Percentiles rank a stretch among this genome's conserved stretches.
phyloP scores from a whole-genome alignment of 2,113 vertebrate genomes.

The Cromileptes altivelis region DNA sequence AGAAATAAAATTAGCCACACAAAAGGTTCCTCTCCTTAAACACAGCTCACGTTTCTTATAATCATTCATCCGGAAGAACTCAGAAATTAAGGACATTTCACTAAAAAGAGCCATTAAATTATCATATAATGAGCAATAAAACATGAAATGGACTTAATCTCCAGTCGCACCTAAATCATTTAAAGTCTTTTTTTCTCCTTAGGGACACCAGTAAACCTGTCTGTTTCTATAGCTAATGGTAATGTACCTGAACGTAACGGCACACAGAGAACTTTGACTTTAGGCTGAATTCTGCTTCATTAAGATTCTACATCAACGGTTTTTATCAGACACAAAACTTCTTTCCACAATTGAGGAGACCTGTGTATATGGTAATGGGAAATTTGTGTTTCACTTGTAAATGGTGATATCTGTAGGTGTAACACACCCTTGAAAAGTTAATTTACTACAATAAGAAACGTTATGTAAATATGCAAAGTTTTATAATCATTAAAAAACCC shows the following conservation, averaged over 20 bases:
- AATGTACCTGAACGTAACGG: not conserved
- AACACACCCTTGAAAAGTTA: not conserved
- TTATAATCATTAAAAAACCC: not conserved
- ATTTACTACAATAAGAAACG: not conserved
- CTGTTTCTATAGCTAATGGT: not conserved
- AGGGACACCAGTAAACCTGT: not conserved
- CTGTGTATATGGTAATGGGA: not conserved
- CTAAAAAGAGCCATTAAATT: constrained; percentile 16
- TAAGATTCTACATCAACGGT: not conserved
- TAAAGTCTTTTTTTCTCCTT: not conserved
- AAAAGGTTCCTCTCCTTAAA: not conserved
- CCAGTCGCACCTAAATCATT: not conserved
- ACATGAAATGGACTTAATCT: not conserved
- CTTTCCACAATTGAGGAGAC: not conserved
- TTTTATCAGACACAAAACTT: too few species aligned
- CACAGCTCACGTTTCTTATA: not conserved
- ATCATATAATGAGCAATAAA: not conserved
- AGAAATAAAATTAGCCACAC: not conserved
- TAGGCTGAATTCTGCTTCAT: not conserved
- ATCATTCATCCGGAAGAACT: not conserved
- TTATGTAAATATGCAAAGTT: not conserved
- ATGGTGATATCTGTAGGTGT: not conserved
- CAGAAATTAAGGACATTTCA: not conserved
- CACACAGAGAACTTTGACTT: not conserved
- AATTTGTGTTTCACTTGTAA: not conserved